Percentiles rank a stretch among this genome's conserved stretches.
Evolutionary conservation across 2,797 vertebrate genomes (phyloP).

Genomic region (Lepus townsendii): DNA sequence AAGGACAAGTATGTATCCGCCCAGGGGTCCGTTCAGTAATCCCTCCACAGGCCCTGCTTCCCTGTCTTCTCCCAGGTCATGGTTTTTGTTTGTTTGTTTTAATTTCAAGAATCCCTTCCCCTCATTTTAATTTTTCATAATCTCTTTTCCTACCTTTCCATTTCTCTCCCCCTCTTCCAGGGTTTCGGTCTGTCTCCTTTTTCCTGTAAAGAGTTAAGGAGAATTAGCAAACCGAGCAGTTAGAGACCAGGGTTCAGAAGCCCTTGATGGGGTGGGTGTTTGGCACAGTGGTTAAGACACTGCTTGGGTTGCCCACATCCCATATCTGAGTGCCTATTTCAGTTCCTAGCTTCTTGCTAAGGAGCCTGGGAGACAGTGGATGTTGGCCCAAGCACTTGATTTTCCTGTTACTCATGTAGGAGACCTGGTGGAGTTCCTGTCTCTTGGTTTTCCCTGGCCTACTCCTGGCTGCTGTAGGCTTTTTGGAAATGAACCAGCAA

Average conservation of each 20-base stretch:
- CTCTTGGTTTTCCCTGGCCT: no score
- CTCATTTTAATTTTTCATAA: neutral
- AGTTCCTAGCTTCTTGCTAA: no score
- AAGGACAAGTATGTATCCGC: slow-evolving; percentile 71
- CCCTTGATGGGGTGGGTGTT: no score
- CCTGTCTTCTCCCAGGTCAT: slow-evolving; percentile 36
- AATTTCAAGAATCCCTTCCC: neutral
- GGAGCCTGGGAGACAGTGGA: no score
- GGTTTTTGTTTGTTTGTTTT: neutral
- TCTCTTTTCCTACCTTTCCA: neutral
- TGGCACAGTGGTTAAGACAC: no score
- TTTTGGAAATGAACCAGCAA: no score
- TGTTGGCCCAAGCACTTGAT: no score
- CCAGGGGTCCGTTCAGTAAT: slow-evolving; percentile 70
- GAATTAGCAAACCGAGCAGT: neutral
- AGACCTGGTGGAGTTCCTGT: no score
- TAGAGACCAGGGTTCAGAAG: neutral
- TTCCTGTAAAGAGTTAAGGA: neutral
- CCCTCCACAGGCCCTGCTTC: neutral
- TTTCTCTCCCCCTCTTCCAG: neutral
- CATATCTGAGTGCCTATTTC: no score
- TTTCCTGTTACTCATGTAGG: no score
- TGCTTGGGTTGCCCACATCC: no score
- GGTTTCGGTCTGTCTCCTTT: neutral
- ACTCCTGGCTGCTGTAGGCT: no score